Conservation (phyloP, 2,113 vertebrate species). For the Lucifuga dentata region DNA sequence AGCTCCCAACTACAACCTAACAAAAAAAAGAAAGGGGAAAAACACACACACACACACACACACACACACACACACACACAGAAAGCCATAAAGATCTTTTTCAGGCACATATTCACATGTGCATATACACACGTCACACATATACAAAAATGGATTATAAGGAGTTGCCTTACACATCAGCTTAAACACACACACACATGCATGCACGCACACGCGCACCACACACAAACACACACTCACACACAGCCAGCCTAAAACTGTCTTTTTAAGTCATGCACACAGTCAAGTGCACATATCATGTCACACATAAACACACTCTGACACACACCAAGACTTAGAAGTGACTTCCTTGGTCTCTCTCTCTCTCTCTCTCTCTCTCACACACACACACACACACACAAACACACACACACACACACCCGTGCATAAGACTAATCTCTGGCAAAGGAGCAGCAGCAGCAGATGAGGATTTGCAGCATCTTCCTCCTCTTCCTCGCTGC, state of each 20-base stretch:
- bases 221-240: slow-evolving; percentile 26
- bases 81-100: too few relatives aligned
- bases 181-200: slow-evolving; percentile 17
- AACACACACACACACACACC: not conserved
- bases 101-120: too few relatives aligned
- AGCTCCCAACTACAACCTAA: too few relatives aligned
- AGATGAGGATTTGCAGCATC: slow-evolving; percentile 59
- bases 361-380: too few relatives aligned
- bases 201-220: slow-evolving; percentile 1
- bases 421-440: slow-evolving; percentile 47
- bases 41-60: too few relatives aligned
- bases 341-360: slow-evolving; percentile 11
- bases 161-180: too few relatives aligned
- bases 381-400: slow-evolving; percentile 8
- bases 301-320: slow-evolving; percentile 13
- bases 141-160: too few relatives aligned
- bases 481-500: slow-evolving; percentile 1
- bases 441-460: slow-evolving; percentile 38
- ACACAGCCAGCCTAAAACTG: slow-evolving; percentile 43
- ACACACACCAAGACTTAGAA: slow-evolving; percentile 35
- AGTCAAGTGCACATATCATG: slow-evolving; percentile 17
- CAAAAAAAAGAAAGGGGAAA: too few relatives aligned
- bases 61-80: too few relatives aligned
- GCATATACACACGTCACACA: not conserved
- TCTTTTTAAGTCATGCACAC: slow-evolving; percentile 36